phyloP scores from a whole-genome alignment of 2,797 vertebrate genomes.

The Crocodylus rhombifer region DNA sequence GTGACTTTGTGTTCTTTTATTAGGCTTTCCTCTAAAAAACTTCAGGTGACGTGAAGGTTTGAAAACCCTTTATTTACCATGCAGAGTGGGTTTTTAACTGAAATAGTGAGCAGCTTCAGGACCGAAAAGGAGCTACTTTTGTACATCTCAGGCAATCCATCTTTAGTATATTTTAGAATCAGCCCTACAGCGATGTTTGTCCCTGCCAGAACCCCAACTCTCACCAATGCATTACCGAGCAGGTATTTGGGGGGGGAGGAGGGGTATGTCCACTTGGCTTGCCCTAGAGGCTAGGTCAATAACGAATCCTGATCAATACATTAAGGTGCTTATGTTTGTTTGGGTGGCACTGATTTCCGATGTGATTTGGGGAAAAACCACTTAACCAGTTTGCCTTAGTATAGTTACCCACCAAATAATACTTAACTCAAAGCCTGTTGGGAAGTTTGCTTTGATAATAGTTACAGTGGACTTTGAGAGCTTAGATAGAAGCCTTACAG shows the following conservation, averaged over 20 bases:
- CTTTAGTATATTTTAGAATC: background rate
- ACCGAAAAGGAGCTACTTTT: background rate
- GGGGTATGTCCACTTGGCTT: background rate
- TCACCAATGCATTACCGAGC: background rate
- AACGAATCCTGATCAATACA: too few species aligned
- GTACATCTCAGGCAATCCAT: background rate
- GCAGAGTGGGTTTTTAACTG: background rate
- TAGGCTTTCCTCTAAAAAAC: constrained; percentile 53
- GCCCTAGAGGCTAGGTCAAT: background rate
- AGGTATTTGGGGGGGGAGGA: background rate
- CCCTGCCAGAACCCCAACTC: background rate
- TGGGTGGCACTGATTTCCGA: fast-evolving
- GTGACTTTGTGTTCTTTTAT: constrained; percentile 76
- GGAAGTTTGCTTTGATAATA: fast-evolving
- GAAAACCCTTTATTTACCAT: background rate
- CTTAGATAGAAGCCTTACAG: background rate
- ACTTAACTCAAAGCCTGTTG: background rate
- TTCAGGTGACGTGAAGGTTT: background rate
- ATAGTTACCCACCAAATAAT: background rate
- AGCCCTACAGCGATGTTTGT: fast-evolving
- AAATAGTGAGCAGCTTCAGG: background rate
- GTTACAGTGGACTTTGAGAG: background rate
- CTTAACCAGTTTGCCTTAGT: background rate
- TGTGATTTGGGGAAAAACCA: background rate
- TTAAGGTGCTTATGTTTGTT: background rate